phyloP scores from a whole-genome alignment of 2,888 invertebrate species.

The Drosophila formosana region DNA sequence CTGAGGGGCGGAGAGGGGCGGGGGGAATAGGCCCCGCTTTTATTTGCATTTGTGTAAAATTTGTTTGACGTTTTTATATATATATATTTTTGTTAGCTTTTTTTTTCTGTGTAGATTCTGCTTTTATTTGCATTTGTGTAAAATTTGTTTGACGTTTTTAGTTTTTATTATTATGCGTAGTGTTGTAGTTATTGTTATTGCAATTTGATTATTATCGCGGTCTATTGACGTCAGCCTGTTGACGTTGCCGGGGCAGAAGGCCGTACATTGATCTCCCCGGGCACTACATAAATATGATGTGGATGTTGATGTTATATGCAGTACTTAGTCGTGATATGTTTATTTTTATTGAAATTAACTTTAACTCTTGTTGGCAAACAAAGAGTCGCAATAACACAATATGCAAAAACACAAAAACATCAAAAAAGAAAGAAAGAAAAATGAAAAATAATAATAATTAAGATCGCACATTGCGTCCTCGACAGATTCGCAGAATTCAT shows the following conservation, averaged over 20 bases:
- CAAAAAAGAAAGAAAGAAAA: conserved; percentile 12
- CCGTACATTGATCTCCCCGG: conserved; percentile 40
- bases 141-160: conserved; percentile 61
- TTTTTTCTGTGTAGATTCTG: conserved; percentile 8
- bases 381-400: conserved; percentile 15
- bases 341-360: conserved; percentile 61
- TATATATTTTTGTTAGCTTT: conserved; percentile 32
- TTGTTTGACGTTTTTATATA: conserved; percentile 58
- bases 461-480: conserved; percentile 67
- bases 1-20: background rate
- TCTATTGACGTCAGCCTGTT: conserved; percentile 73
- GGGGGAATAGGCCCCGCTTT: background rate
- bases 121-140: conserved; percentile 62
- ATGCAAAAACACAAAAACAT: background rate
- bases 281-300: conserved; percentile 4
- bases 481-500: conserved; percentile 73
- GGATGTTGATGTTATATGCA: conserved; percentile 36
- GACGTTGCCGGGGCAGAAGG: conserved; percentile 32
- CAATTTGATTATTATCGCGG: conserved; percentile 68
- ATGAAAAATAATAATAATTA: conserved; percentile 24
- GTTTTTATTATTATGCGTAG: conserved; percentile 36
- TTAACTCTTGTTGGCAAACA: conserved; percentile 29
- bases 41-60: conserved; percentile 67
- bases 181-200: conserved; percentile 47
- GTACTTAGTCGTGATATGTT: conserved; percentile 43